Conservation (phyloP, 1,140 invertebrate genomes). For the Neodiprion virginianus region DNA sequence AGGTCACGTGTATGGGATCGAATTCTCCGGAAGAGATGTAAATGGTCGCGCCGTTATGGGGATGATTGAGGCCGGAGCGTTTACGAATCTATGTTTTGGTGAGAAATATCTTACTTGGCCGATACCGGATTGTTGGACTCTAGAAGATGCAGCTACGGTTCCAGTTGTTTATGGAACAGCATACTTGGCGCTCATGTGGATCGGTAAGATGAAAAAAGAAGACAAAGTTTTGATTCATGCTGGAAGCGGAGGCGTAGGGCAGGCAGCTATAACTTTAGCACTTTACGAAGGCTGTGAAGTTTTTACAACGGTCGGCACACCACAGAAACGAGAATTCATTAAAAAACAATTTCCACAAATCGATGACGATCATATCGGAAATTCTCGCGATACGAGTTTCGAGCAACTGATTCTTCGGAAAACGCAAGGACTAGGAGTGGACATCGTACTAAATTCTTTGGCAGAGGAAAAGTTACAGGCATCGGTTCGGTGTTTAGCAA, state of each 20-base stretch:
- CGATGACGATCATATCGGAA: constrained; percentile 67
- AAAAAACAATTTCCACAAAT: constrained; percentile 74
- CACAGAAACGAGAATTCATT: constrained; percentile 78
- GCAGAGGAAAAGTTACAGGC: constrained; percentile 72
- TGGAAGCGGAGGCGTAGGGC: constrained; percentile 87
- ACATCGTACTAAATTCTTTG: constrained; percentile 73
- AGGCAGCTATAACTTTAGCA: constrained; percentile 83
- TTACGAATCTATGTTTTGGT: constrained; percentile 45
- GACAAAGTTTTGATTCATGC: constrained; percentile 85
- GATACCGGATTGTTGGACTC: constrained; percentile 78
- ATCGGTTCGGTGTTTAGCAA: constrained; percentile 74
- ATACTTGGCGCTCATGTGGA: constrained; percentile 75
- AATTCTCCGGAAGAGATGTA: constrained; percentile 45
- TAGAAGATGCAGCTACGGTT: constrained; percentile 83
- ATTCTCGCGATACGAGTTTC: constrained; percentile 70
- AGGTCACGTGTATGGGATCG: constrained; percentile 37
- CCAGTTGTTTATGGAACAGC: constrained; percentile 85
- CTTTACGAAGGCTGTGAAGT: constrained; percentile 73
- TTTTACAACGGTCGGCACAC: constrained; percentile 78
- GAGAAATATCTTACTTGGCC: constrained; percentile 69
- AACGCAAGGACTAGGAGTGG: constrained; percentile 70
- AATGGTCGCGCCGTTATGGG: constrained; percentile 47
- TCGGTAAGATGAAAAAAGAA: constrained; percentile 70
- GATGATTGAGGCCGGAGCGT: constrained; percentile 31
- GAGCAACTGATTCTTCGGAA: constrained; percentile 66